Conservation (phyloP, 2,888 invertebrate genomes). For the Schrankia costaestrigalis region DNA sequence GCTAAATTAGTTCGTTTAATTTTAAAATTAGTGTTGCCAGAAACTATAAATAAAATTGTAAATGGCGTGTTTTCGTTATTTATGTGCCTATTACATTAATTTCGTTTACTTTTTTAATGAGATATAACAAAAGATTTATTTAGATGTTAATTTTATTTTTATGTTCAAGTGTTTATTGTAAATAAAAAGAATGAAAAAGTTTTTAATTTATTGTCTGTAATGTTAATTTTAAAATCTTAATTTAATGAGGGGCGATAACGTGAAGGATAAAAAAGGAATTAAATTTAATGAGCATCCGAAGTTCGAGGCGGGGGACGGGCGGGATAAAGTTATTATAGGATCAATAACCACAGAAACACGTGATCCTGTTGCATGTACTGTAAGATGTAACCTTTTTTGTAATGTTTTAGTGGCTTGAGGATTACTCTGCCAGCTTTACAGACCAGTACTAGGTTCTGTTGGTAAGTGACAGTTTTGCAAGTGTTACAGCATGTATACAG, state of each 20-base stretch:
- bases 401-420: no score
- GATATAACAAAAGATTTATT: constrained; percentile 1
- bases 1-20: no score
- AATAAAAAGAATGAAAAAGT: constrained; percentile 18
- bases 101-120: no score
- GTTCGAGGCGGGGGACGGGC: not conserved
- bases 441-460: no score
- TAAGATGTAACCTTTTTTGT: not conserved
- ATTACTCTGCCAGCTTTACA: no score
- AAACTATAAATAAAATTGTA: no score
- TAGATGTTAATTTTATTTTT: not conserved
- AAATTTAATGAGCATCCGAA: constrained; percentile 9
- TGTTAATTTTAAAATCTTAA: constrained; percentile 21
- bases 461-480: no score
- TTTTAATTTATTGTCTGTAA: constrained; percentile 21
- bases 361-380: not conserved
- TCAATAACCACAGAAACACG: not conserved
- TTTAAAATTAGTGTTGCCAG: no score
- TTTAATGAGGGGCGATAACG: constrained; percentile 12
- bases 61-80: no score
- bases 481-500: no score
- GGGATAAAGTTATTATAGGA: constrained; percentile 4
- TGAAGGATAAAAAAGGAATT: constrained; percentile 6
- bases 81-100: no score
- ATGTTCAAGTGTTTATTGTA: constrained; percentile 1